Percentiles rank a stretch among this genome's conserved stretches.
These are phyloP conservation scores for Delia radicum DNA, from an alignment of 1,140 invertebrate species.

Conservation along the genomic window DNA sequence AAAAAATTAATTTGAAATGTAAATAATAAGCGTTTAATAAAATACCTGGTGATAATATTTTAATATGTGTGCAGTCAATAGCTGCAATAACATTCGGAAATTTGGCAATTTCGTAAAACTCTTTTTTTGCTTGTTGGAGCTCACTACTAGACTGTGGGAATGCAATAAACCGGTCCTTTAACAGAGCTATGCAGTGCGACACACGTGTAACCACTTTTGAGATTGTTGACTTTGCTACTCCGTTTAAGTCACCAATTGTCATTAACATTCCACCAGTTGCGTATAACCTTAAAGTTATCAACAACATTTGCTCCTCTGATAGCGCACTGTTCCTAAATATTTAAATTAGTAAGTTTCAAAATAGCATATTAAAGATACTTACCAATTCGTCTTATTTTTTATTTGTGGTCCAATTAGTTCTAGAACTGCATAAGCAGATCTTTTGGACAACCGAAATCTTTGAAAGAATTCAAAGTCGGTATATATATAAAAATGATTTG, in stretches of 20 bases:
- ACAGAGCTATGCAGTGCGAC: background rate
- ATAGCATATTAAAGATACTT: too few relatives aligned
- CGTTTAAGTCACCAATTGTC: background rate
- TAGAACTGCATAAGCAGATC: too few relatives aligned
- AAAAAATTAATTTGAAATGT: background rate
- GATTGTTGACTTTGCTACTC: background rate
- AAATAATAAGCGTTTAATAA: background rate
- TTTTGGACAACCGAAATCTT: too few relatives aligned
- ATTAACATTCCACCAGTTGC: background rate
- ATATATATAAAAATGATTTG: too few relatives aligned
- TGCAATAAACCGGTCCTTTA: background rate
- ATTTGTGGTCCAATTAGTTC: too few relatives aligned
- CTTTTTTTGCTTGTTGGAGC: background rate
- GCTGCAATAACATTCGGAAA: background rate
- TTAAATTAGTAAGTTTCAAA: background rate
- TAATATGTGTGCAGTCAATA: background rate
- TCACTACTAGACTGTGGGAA: background rate
- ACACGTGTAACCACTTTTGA: background rate
- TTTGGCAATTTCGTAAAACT: background rate
- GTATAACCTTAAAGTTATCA: background rate
- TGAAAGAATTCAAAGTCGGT: too few relatives aligned
- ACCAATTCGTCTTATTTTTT: too few relatives aligned
- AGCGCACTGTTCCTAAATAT: background rate
- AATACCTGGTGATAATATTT: background rate
- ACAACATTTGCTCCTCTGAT: background rate